Conservation (phyloP, 2,113 vertebrate genomes). For the Phodopus roborovskii region DNA sequence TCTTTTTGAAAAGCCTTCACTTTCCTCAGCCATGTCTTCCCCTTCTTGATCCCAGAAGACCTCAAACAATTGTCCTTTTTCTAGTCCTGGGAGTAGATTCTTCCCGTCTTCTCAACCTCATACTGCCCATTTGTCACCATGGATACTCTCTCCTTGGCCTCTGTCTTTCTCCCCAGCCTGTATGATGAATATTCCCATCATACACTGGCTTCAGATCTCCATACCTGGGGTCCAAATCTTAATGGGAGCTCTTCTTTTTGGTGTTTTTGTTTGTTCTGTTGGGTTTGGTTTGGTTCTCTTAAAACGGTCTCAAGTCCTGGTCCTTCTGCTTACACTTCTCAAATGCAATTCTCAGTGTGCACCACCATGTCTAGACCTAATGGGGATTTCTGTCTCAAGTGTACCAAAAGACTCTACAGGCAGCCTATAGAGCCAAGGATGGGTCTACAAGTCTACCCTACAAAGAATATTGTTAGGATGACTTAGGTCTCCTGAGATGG, state of each 20-base stretch:
- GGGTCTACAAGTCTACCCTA: neutral
- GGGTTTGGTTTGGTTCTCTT: neutral
- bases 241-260: neutral
- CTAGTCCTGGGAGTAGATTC: neutral
- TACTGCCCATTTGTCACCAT: neutral
- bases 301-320: too few species aligned
- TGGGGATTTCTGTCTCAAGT: neutral
- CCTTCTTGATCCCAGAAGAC: neutral
- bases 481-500: neutral
- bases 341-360: neutral
- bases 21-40: neutral
- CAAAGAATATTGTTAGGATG: neutral
- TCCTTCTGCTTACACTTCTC: too few species aligned
- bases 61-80: neutral
- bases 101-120: neutral
- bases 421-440: neutral
- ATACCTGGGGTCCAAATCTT: neutral
- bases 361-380: neutral
- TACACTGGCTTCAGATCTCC: neutral
- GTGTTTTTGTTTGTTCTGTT: neutral
- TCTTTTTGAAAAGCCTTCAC: neutral
- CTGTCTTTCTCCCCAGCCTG: neutral
- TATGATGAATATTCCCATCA: neutral
- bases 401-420: neutral
- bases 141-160: neutral